Percentiles rank a stretch among this genome's conserved stretches.
These are phyloP conservation scores for Eupleurogrammus muticus DNA, from an alignment of 2,797 vertebrate genomes.

Conservation along the genomic window DNA sequence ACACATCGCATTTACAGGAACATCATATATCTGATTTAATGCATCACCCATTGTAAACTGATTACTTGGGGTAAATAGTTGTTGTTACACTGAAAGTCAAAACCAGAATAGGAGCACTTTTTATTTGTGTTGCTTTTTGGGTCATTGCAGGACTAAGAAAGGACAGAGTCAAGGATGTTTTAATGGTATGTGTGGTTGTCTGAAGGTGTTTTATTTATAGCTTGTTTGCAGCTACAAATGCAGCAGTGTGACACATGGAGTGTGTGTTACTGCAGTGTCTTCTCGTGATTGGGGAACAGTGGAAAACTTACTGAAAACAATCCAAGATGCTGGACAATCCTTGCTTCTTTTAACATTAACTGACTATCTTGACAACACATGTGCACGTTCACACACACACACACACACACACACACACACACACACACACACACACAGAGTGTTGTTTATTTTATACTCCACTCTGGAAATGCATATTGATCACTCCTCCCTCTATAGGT, in stretches of 20 bases:
- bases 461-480: constrained; percentile 43
- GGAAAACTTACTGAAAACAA: constrained; percentile 22
- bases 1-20: constrained; percentile 27
- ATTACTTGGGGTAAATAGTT: background rate
- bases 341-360: background rate
- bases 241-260: constrained; percentile 19
- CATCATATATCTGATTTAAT: constrained; percentile 31
- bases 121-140: constrained; percentile 41
- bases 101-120: constrained; percentile 7
- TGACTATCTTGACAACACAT: constrained; percentile 8
- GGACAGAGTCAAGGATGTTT: constrained; percentile 32
- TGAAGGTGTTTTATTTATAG: constrained; percentile 48
- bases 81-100: constrained; percentile 15
- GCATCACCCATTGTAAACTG: constrained; percentile 10
- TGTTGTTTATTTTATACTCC: constrained; percentile 33
- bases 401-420: background rate
- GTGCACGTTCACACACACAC: background rate
- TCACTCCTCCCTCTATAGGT: constrained; percentile 32
- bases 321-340: constrained; percentile 24
- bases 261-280: constrained; percentile 5
- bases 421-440: constrained; percentile 2
- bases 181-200: constrained; percentile 27
- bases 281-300: constrained; percentile 14
- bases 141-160: constrained; percentile 32
- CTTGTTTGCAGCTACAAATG: constrained; percentile 23